Base-by-base conservation (phyloP, 2,797 vertebrate species). In the Anolis apletophallus region DNA sequence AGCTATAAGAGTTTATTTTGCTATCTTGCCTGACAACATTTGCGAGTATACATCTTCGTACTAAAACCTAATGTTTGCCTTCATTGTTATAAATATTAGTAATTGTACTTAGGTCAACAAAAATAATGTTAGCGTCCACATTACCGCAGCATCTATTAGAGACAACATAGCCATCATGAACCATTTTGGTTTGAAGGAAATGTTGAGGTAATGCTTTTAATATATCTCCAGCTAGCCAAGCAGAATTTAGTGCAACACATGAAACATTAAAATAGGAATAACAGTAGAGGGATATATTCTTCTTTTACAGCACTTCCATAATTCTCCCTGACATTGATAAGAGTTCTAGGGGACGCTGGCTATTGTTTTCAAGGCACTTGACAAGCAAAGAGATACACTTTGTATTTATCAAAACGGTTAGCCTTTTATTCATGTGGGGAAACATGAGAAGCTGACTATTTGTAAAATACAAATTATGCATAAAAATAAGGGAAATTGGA, bases 381-480 rank as follows among this genome's bases (percentile, higher is more conserved):
- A 84, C 40, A 55, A 87, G 23, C 68, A 86, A 83, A 87, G 36
- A 89, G 55, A 92, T 67, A 82, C 32, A 50, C 0, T 89, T 93
- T 85, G 32, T 71, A 46, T 81, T 81, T 87, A 84, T 55, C 10
- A 84, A 86, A 86, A 67, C 0, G 59, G 76, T 72, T 61, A 69
- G n/a, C 19, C 3, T 87, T 85, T 84, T 88, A 88, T 83, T 88
- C 32, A 40, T 46, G 5, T 72, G 75, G 69, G 14, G 85, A 26
- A 89, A 86, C 3, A 88, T 59, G 21, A 90, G 17, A 59, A 85
- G 71, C 81, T 54, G 86, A 61, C 84, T 92, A 87, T 90, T 89
- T 89, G 23, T 79, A 87, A 88, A 93, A 83, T 87, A 89, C 80
- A 93, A 90, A 92, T 91, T 87, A 93, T 85, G 80, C 85, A 94